Conservation (phyloP, 1,140 invertebrate species). For the Metaphire vulgaris region DNA sequence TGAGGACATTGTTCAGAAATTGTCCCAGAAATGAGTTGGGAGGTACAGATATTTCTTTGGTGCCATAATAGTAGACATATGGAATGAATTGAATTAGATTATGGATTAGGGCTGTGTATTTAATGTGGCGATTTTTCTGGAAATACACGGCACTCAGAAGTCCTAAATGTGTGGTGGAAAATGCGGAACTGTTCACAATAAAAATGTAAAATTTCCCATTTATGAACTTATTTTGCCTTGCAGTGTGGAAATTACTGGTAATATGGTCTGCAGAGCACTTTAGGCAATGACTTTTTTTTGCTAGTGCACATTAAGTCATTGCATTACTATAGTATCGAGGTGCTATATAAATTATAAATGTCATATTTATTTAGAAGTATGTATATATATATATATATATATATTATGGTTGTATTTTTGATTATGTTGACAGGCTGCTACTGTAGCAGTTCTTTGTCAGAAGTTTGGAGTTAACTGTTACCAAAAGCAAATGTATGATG, state of each 20-base stretch:
- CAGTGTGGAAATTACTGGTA: too few species aligned
- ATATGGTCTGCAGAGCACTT: background rate
- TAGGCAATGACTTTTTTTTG: constrained; percentile 3
- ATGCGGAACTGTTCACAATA: too few species aligned
- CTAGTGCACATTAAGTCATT: background rate
- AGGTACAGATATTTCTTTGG: background rate
- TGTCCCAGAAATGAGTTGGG: background rate
- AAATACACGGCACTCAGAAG: too few species aligned
- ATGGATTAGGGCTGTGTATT: too few species aligned
- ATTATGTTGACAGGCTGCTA: constrained; percentile 3
- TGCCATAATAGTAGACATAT: constrained; percentile 6
- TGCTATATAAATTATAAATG: background rate
- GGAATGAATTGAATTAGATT: too few species aligned
- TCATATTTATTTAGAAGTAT: background rate
- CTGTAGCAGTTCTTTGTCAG: constrained; percentile 39
- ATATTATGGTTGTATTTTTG: too few species aligned
- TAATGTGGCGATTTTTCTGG: too few species aligned
- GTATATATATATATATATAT: too few species aligned
- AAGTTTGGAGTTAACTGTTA: constrained; percentile 44
- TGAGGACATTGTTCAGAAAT: background rate
- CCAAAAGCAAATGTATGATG: constrained; percentile 34
- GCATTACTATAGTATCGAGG: background rate
- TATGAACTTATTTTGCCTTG: too few species aligned
- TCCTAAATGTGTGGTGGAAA: too few species aligned
- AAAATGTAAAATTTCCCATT: too few species aligned